Evolutionary conservation across 2,888 invertebrate genomes (phyloP), one percentile per base, ranked within the genome.

Genomic region (Ennomos fuscantarius): DNA sequence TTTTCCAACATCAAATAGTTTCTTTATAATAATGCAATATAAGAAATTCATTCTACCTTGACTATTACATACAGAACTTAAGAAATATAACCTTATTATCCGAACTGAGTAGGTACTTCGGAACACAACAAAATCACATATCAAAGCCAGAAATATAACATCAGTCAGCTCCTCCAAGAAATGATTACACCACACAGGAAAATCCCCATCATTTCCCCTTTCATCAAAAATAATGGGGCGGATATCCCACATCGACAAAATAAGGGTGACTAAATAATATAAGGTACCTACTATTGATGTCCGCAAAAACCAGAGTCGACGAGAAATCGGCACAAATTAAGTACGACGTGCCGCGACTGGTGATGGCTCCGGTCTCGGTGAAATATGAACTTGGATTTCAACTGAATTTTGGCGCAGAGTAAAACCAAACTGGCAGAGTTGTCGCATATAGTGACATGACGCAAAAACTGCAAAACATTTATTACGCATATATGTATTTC

Each of bases 321-420:
- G 43, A 64, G 66, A 64, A 78, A 79, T 78, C 73, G 73, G 63
- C 72, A 68, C 68, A 74, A 78, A 81, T 80, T 74, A 81, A 72
- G 65, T 54, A 61, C 61, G 59, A 80, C 84, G 85, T 84, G 84
- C 76, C 72, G 49, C 41, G 73, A 72, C 46, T 66, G 66, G 76
- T 70, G 67, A 66, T 54, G 12, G 41, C 62, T 57, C 50, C 55
- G 60, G 55, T 53, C 63, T 61, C 55, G 56, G 66, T 78, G 79
- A 81, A 77, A 74, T 78, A 82, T 78, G 71, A 69, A 70, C 70
- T 74, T 55, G 70, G 62, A 37, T 50, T 33, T 54, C 49, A 58
- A 58, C 48, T 53, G 58, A 73, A 70, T 64, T 66, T 65, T 62
- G 68, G 67, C 55, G 51, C 48, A 44, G 41, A 49, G 11, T 44